These are phyloP conservation scores for Botia kubotai DNA, from an alignment of 2,797 vertebrate genomes.

Conservation along the genomic window DNA sequence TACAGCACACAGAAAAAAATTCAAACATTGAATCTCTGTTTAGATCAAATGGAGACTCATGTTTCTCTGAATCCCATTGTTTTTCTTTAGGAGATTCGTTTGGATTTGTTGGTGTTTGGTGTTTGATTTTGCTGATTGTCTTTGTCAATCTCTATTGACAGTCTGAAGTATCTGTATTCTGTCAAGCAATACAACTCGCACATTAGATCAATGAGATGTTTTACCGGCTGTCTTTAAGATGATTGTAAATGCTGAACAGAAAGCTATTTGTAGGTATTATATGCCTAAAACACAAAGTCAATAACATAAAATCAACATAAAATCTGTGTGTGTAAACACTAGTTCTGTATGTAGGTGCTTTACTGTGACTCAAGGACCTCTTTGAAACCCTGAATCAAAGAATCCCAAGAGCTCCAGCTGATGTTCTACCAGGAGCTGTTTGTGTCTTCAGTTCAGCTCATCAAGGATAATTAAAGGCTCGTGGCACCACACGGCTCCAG, in stretches of 20 bases:
- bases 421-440: background rate
- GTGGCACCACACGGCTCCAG: background rate
- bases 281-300: background rate
- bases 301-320: too few relatives aligned
- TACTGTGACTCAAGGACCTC: background rate
- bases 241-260: background rate
- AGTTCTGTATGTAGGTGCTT: background rate
- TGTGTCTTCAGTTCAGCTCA: background rate
- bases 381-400: constrained; percentile 6
- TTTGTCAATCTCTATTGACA: background rate
- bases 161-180: background rate
- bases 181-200: background rate
- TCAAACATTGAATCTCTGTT: too few relatives aligned
- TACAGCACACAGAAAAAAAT: too few relatives aligned
- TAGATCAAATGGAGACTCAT: too few relatives aligned
- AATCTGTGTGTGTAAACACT: background rate
- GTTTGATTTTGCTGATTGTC: too few relatives aligned
- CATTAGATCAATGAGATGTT: background rate
- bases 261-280: background rate
- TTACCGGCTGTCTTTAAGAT: background rate
- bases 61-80: too few relatives aligned
- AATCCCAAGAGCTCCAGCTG: background rate
- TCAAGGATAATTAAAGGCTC: constrained; percentile 16
- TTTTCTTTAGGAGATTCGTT: too few relatives aligned
- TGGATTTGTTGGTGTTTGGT: too few relatives aligned